Conservation (phyloP, 1,140 invertebrate genomes). For the Sinonovacula constricta region DNA sequence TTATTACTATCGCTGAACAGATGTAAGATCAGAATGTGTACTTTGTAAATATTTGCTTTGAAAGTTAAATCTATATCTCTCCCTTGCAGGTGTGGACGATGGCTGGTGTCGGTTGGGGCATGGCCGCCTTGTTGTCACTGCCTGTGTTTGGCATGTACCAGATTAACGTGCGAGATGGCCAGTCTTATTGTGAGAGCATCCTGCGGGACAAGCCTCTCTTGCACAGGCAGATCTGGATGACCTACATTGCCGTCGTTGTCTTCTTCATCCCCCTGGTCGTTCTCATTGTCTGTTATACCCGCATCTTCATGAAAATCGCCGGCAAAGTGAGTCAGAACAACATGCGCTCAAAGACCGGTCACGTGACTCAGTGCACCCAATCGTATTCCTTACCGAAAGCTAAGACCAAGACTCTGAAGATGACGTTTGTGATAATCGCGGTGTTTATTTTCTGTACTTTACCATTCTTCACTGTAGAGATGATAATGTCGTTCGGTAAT, state of each 20-base stretch:
- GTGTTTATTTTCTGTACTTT: constrained; percentile 74
- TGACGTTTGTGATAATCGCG: constrained; percentile 76
- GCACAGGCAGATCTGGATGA: constrained; percentile 73
- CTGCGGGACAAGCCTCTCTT: constrained; percentile 64
- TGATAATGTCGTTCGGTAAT: constrained; percentile 75
- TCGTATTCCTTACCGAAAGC: constrained; percentile 75
- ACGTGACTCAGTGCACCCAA: constrained; percentile 72
- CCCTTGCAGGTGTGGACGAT: constrained; percentile 76
- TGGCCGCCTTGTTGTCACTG: constrained; percentile 65
- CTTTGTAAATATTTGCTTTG: too few species aligned
- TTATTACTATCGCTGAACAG: too few species aligned
- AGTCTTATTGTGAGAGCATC: constrained; percentile 69
- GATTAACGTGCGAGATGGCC: constrained; percentile 49
- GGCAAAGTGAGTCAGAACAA: constrained; percentile 67
- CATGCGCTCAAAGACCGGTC: constrained; percentile 53
- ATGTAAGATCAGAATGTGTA: too few species aligned
- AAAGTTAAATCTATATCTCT: too few species aligned
- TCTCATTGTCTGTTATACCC: constrained; percentile 70
- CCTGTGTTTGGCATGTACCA: constrained; percentile 74
- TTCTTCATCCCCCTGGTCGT: constrained; percentile 75
- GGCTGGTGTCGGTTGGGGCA: constrained; percentile 68
- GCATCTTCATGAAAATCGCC: constrained; percentile 76
- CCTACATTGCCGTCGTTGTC: constrained; percentile 69
- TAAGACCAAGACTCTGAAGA: constrained; percentile 78
- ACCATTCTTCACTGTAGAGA: constrained; percentile 77